Conservation (phyloP, 2,888 invertebrate species). For the Meandrusa payeni region DNA sequence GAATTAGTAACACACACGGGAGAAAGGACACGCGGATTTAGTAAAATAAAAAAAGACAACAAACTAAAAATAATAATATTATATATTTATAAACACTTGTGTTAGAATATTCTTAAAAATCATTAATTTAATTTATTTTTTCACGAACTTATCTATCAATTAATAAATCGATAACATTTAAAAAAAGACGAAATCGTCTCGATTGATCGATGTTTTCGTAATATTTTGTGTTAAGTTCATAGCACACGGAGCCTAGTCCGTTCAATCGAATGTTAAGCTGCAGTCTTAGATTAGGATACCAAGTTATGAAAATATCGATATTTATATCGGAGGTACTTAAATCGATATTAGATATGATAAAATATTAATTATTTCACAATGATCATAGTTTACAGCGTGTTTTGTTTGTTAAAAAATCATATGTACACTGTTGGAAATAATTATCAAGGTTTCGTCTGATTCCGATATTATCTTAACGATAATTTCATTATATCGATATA, state of each 20-base stretch:
- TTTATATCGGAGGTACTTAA: no score
- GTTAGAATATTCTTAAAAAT: slow-evolving; percentile 80
- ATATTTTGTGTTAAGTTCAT: slow-evolving; percentile 29
- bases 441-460: no score
- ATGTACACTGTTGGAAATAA: no score
- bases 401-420: no score
- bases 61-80: slow-evolving; percentile 78
- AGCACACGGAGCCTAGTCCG: slow-evolving; percentile 10
- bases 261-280: slow-evolving; percentile 1
- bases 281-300: no score
- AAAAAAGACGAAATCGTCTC: slow-evolving; percentile 65
- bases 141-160: slow-evolving; percentile 77
- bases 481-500: no score
- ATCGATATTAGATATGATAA: no score
- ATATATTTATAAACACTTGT: slow-evolving; percentile 82
- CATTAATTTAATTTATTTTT: slow-evolving; percentile 79
- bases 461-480: no score
- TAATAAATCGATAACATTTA: slow-evolving; percentile 71
- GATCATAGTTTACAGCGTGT: no score
- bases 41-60: slow-evolving; percentile 74
- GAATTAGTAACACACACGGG: slow-evolving; percentile 40
- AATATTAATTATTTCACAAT: no score
- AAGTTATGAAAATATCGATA: no score
- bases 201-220: slow-evolving; percentile 48
- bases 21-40: slow-evolving; percentile 60